Conservation (phyloP, 2,888 invertebrate species). For the Bursaphelenchus okinawaensis region DNA sequence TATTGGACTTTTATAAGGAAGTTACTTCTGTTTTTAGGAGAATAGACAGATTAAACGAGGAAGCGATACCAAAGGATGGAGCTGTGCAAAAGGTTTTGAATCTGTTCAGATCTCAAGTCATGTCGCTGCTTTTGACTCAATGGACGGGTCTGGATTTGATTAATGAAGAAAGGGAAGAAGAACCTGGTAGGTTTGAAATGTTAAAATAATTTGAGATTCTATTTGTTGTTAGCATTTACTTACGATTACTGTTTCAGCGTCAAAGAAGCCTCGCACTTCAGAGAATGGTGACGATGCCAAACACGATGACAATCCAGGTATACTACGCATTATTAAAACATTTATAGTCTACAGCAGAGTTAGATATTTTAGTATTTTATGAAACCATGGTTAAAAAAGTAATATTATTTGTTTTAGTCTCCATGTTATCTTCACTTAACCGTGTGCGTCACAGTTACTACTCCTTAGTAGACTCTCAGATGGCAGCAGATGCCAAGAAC, state of each 20-base stretch:
- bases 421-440: conserved; percentile 28
- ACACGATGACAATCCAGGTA: too few relatives aligned
- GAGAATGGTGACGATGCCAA: neutral
- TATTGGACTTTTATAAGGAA: too few relatives aligned
- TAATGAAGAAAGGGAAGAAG: conserved; percentile 18
- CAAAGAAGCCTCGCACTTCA: neutral
- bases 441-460: conserved; percentile 39
- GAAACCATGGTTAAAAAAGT: too few relatives aligned
- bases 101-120: conserved; percentile 31
- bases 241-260: neutral
- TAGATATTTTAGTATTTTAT: too few relatives aligned
- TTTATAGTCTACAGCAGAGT: too few relatives aligned
- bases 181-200: neutral
- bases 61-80: neutral
- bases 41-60: neutral
- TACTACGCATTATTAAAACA: too few relatives aligned
- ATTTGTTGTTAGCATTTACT: neutral
- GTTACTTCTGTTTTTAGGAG: too few relatives aligned
- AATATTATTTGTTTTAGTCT: conserved; percentile 22
- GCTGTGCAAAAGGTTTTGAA: conserved; percentile 18
- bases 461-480: conserved; percentile 35
- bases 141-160: conserved; percentile 31
- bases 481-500: conserved; percentile 21
- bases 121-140: conserved; percentile 32
- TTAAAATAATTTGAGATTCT: neutral